phyloP scores from a whole-genome alignment of 2,888 invertebrate species.

The Dexiosoma caninum region DNA sequence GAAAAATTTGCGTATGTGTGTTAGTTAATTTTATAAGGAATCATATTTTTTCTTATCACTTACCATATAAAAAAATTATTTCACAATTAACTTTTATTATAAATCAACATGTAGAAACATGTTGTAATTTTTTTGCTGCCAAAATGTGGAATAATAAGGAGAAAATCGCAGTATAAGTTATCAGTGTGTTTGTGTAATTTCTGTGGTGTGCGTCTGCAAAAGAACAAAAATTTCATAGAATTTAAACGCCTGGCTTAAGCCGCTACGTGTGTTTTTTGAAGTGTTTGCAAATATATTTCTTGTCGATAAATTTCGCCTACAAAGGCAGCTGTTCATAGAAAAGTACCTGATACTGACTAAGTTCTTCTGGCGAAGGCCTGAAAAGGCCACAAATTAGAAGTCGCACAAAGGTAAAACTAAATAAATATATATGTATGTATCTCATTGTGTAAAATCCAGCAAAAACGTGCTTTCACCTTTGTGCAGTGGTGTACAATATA shows the following conservation, averaged over 20 bases:
- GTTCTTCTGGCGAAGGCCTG: constrained; percentile 63
- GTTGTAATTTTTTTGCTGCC: neutral
- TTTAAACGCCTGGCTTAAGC: constrained; percentile 42
- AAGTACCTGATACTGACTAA: constrained; percentile 67
- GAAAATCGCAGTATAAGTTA: neutral
- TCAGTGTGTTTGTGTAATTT: constrained; percentile 17
- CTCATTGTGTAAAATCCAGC: constrained; percentile 10
- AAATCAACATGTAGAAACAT: constrained; percentile 24
- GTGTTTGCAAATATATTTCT: constrained; percentile 12
- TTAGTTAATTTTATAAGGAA: constrained; percentile 40
- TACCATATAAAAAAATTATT: constrained; percentile 8
- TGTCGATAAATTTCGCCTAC: constrained; percentile 64
- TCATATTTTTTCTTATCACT: constrained; percentile 35
- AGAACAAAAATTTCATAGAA: constrained; percentile 19
- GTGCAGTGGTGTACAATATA: neutral
- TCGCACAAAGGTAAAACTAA: neutral
- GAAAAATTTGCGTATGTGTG: constrained; percentile 33
- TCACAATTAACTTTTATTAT: neutral
- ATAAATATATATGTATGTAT: too few species aligned
- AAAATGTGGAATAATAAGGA: neutral
- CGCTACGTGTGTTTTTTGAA: constrained; percentile 54
- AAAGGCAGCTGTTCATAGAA: constrained; percentile 63
- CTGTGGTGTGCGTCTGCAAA: constrained; percentile 29
- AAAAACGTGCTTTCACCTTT: constrained; percentile 46
- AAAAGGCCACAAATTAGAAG: constrained; percentile 59